Conservation (phyloP, 2,113 vertebrate species). For the Carettochelys insculpta region DNA sequence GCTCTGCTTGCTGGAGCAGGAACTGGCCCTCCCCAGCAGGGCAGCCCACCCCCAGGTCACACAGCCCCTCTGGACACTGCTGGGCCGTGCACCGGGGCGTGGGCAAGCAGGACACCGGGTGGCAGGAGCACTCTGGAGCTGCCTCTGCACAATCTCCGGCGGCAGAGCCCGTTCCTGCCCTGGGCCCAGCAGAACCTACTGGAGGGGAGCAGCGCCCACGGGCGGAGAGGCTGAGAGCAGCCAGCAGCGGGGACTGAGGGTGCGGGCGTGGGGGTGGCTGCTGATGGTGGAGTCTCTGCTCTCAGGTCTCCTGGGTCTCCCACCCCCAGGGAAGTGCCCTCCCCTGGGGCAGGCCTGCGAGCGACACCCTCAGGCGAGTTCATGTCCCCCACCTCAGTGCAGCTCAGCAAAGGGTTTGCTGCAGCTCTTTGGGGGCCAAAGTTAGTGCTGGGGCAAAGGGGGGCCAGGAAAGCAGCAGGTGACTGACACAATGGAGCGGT, state of each 20-base stretch:
- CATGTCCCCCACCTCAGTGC: not conserved
- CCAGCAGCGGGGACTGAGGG: too few relatives aligned
- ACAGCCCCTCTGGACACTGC: too few relatives aligned
- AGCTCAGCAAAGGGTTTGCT: not conserved
- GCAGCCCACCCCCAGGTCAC: not conserved
- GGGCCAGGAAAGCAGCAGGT: not conserved
- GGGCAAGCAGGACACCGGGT: too few relatives aligned
- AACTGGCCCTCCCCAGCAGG: not conserved
- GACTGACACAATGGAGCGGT: not conserved
- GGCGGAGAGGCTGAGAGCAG: not conserved
- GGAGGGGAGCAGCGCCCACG: not conserved
- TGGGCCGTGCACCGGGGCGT: too few relatives aligned
- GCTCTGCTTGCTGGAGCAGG: not conserved
- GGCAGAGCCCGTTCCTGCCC: not conserved
- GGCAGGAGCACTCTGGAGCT: too few relatives aligned
- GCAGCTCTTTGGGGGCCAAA: not conserved
- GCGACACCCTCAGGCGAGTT: not conserved
- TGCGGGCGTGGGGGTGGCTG: too few relatives aligned
- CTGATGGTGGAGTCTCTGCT: too few relatives aligned
- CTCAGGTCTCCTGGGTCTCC: too few relatives aligned
- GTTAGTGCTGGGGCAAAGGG: not conserved
- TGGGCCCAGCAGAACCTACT: too few relatives aligned
- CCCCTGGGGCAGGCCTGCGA: not conserved
- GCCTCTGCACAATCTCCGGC: too few relatives aligned
- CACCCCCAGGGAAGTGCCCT: not conserved